Conservation (phyloP, 2,113 vertebrate species). For the Ellobius talpinus region DNA sequence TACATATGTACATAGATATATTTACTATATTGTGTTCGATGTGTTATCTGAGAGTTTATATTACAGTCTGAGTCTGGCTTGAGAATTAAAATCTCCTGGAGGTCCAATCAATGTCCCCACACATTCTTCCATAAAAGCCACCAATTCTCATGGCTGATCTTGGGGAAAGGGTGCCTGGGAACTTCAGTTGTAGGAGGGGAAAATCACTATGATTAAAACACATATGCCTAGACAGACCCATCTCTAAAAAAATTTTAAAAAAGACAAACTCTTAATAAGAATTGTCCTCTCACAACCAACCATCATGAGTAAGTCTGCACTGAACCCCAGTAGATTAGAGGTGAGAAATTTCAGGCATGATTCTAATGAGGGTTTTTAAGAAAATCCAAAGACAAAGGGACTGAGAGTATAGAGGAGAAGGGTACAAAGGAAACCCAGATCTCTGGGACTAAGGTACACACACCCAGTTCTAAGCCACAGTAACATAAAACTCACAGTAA, state of each 20-base stretch:
- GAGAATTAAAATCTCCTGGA: neutral
- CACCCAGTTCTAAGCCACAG: neutral
- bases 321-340: neutral
- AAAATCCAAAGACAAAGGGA: neutral
- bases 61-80: neutral
- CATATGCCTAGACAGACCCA: neutral
- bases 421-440: neutral
- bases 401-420: neutral
- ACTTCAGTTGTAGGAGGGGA: neutral
- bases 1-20: neutral
- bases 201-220: neutral
- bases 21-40: neutral
- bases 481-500: constrained; percentile 23
- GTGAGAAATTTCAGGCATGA: neutral
- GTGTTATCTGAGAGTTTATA: neutral
- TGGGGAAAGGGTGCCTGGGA: neutral
- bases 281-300: neutral
- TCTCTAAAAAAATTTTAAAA: neutral
- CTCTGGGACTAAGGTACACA: neutral
- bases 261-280: neutral
- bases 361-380: neutral
- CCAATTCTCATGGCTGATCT: neutral
- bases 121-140: neutral
- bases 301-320: neutral
- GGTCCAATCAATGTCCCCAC: neutral